Evolutionary conservation across 1,140 invertebrate species (phyloP).

Genomic region (Caerostris darwini): DNA sequence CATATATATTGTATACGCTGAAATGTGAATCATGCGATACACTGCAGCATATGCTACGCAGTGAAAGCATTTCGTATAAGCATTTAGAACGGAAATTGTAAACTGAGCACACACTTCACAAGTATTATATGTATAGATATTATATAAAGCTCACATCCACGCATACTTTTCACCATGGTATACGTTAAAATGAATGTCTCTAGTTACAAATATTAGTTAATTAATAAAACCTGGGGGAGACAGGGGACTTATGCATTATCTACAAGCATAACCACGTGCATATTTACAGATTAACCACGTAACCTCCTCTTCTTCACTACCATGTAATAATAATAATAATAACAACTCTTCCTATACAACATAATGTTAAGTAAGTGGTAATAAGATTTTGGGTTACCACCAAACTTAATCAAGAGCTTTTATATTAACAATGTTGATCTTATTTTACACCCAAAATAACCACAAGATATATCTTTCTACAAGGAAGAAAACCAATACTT

Average conservation of each 20-base stretch:
- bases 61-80: slow-evolving; percentile 28
- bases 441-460: neutral
- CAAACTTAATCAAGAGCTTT: neutral
- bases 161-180: slow-evolving; percentile 50
- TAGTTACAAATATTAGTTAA: slow-evolving; percentile 71
- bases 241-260: slow-evolving; percentile 66
- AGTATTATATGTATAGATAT: slow-evolving; percentile 61
- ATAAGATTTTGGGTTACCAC: no score
- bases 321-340: no score
- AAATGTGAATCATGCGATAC: slow-evolving; percentile 8
- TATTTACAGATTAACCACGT: slow-evolving; percentile 52
- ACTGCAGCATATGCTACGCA: neutral
- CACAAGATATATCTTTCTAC: slow-evolving; percentile 15
- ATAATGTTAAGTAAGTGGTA: no score
- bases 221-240: slow-evolving; percentile 56
- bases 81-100: slow-evolving; percentile 25
- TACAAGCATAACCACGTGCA: slow-evolving; percentile 75
- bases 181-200: slow-evolving; percentile 68
- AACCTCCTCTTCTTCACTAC: neutral
- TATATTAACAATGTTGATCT: no score
- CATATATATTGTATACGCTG: slow-evolving; percentile 3
- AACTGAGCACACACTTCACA: slow-evolving; percentile 37
- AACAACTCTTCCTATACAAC: no score
- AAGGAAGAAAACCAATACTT: neutral
- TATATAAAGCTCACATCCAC: slow-evolving; percentile 72